Base-by-base conservation (phyloP, 1,140 invertebrate species). In the Tribolium madens region DNA sequence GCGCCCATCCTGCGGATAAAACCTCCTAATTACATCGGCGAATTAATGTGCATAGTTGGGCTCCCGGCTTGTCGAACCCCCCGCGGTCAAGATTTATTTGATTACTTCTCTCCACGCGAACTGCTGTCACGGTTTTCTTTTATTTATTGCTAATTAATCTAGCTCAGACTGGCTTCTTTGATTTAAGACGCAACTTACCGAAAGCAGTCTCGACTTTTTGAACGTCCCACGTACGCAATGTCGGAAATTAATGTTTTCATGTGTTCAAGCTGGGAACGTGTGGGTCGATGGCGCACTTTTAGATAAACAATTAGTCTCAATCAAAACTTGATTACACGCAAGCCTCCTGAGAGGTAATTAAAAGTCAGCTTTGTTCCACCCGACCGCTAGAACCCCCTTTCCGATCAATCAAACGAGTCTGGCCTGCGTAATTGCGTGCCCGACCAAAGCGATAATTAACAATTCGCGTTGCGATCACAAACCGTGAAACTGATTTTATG, bases 291-390 rank as follows among this genome's bases (percentile, higher is more conserved):
- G 50, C 70, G 42, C 70, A 72, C 47, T 72, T 72, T 72, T 72
- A 72, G 70, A 72, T 72, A 72, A 72, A 74, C 73, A 75, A 75
- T 75, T 74, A 74, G 72, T 74, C 72, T 52, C 72, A 60, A 60
- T 75, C 52, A 60, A 75, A 75, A 60, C 26, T 75, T 75, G 73
- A 75, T 75, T 75, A 36, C 73, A 64, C 52, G 52, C 52, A 48
- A 75, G 73, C 73, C 73, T 60, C 73, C 52, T 60, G 73, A 75
- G 73, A 75, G 50, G 73, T 60, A 75, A 75, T 75, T 75, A 75
- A 75, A 75, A 75, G 73, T 72, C 73, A 75, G 57, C 73, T 75
- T 75, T 75, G 73, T 75, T 75, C 73, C 52, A 46, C 33, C 73
- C 73, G 73, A 75, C 73, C 73, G 57, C 70, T 15, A 75, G 52